Conservation (phyloP, 2,113 vertebrate species). For the Phylloscopus whistleri region DNA sequence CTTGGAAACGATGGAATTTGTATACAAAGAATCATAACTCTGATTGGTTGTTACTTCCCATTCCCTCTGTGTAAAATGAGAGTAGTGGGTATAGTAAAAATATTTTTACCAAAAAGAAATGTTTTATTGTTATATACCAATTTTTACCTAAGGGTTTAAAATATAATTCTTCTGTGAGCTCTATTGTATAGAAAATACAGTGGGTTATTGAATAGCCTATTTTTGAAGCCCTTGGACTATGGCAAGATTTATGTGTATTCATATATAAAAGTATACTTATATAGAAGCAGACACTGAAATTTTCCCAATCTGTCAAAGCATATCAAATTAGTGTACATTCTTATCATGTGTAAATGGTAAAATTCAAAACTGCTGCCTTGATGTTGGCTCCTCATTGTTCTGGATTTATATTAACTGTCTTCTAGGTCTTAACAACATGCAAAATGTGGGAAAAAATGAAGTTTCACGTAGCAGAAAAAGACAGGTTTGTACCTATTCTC, state of each 20-base stretch:
- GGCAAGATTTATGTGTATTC: background rate
- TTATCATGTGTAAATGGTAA: background rate
- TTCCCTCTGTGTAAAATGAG: background rate
- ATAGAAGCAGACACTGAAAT: background rate
- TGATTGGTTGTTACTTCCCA: background rate
- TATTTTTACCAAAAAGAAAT: background rate
- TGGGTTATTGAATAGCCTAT: background rate
- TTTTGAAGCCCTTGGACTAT: background rate
- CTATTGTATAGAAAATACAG: background rate
- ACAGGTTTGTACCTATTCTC: constrained; percentile 42
- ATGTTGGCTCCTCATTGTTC: background rate
- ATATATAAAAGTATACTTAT: background rate
- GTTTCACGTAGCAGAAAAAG: background rate
- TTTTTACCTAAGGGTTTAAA: background rate
- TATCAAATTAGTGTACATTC: background rate
- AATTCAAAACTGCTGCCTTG: background rate
- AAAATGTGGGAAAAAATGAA: background rate
- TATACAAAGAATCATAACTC: background rate
- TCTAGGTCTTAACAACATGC: constrained; percentile 3
- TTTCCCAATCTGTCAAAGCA: background rate
- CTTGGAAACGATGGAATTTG: background rate
- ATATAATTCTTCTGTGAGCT: background rate
- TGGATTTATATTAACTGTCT: background rate
- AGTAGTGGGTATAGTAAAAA: background rate
- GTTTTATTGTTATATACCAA: background rate